These are phyloP conservation scores for Dolomedes plantarius DNA, from an alignment of 2,888 invertebrate species.

Conservation along the genomic window DNA sequence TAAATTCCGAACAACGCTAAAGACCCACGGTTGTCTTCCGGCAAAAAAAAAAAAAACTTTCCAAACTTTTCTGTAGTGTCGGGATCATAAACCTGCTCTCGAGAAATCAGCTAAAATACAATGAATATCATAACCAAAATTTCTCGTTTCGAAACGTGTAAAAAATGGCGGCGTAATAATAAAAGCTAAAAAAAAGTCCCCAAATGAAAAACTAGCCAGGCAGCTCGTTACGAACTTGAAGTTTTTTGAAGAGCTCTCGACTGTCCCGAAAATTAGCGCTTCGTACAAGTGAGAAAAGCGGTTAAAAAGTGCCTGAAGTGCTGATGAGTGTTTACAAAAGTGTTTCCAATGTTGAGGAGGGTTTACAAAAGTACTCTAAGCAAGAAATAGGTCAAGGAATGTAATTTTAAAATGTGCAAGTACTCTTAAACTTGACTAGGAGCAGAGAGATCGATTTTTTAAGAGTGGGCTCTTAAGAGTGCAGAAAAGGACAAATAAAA, in stretches of 20 bases:
- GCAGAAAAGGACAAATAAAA: slow-evolving; percentile 15
- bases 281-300: slow-evolving; percentile 13
- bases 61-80: slow-evolving; percentile 9
- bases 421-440: slow-evolving; percentile 1
- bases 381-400: slow-evolving; percentile 13
- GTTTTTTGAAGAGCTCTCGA: neutral
- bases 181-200: neutral
- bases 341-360: neutral
- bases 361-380: slow-evolving; percentile 6
- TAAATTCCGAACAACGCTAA: too few relatives aligned
- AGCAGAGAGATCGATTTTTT: neutral
- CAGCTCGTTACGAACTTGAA: slow-evolving; percentile 7
- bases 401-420: slow-evolving; percentile 14
- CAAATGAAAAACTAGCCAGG: slow-evolving; percentile 4
- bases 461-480: neutral
- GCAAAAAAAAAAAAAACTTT: slow-evolving; percentile 10
- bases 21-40: neutral
- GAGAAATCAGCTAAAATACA: neutral
- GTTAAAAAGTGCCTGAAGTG: slow-evolving; percentile 25
- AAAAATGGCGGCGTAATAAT: neutral
- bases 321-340: slow-evolving; percentile 14
- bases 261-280: slow-evolving; percentile 16
- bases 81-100: neutral
- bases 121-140: neutral
- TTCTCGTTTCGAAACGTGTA: neutral